Percentiles rank a stretch among this genome's conserved stretches.
phyloP scores from a whole-genome alignment of 2,113 vertebrate species.

The Dicrurus megarhynchus region DNA sequence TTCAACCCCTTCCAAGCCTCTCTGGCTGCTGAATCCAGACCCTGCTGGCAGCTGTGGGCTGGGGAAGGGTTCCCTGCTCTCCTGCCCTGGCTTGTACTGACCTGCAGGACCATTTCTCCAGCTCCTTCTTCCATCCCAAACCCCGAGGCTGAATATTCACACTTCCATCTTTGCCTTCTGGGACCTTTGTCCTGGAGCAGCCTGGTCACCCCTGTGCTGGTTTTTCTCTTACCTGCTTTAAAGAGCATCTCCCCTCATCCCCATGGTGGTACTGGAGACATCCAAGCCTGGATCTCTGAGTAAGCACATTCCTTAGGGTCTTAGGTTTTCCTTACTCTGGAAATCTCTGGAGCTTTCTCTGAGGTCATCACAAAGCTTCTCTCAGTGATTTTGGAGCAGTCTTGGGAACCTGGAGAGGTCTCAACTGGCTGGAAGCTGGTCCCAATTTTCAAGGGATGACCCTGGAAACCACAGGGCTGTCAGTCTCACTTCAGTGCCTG shows the following conservation, averaged over 20 bases:
- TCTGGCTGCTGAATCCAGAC: background rate
- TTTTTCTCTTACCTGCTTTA: background rate
- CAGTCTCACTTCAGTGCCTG: background rate
- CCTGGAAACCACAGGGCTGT: background rate
- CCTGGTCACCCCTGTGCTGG: background rate
- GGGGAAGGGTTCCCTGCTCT: background rate
- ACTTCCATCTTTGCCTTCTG: background rate
- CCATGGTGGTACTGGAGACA: fast-evolving
- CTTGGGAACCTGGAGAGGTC: background rate
- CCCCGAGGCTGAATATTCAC: background rate
- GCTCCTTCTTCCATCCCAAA: background rate
- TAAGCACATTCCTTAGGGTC: background rate
- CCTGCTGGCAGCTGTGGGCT: background rate
- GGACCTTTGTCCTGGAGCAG: background rate
- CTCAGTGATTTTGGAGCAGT: background rate
- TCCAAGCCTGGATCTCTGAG: background rate
- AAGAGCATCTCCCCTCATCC: background rate
- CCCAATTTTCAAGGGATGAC: fast-evolving
- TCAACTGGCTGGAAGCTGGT: background rate
- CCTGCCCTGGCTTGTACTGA: fast-evolving
- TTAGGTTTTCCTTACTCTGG: background rate
- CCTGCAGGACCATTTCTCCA: background rate
- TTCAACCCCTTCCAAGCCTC: background rate
- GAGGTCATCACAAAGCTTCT: background rate
- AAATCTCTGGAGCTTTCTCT: background rate